A percentile compares a stretch with the other conserved stretches of the same genome.
phyloP scores from a whole-genome alignment of 64 coral and sea anemone genomes.

The Platygyra sinensis region DNA sequence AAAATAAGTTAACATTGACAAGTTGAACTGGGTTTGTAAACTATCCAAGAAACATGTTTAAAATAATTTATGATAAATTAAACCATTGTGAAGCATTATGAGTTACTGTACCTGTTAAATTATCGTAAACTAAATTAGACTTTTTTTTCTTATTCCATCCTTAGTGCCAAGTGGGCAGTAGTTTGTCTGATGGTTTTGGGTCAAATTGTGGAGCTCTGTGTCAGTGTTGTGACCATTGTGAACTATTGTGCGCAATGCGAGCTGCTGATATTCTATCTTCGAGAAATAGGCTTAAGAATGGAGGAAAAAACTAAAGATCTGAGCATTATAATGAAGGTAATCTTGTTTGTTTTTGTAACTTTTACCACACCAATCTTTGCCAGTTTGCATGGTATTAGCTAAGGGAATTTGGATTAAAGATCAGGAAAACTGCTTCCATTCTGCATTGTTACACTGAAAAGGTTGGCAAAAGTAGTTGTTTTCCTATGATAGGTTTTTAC shows the following conservation, averaged over 20 bases:
- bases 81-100: no score
- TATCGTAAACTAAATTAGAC: neutral
- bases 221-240: slow-evolving; percentile 75
- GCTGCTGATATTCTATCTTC: slow-evolving; percentile 82
- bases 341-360: neutral
- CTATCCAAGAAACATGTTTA: no score
- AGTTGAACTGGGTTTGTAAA: no score
- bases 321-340: slow-evolving; percentile 89
- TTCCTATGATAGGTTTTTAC: no score
- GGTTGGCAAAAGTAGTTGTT: no score
- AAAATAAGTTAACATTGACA: no score
- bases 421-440: no score
- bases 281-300: slow-evolving; percentile 73
- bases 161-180: slow-evolving; percentile 59
- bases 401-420: no score
- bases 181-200: slow-evolving; percentile 73
- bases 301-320: slow-evolving; percentile 92
- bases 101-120: no score
- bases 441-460: no score
- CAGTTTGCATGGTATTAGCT: no score
- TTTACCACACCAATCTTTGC: neutral
- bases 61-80: no score
- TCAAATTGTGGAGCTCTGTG: slow-evolving; percentile 65
- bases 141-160: neutral
- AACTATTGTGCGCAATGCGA: slow-evolving; percentile 95